phyloP scores from a whole-genome alignment of 2,797 vertebrate genomes.

The Eupleurogrammus muticus region DNA sequence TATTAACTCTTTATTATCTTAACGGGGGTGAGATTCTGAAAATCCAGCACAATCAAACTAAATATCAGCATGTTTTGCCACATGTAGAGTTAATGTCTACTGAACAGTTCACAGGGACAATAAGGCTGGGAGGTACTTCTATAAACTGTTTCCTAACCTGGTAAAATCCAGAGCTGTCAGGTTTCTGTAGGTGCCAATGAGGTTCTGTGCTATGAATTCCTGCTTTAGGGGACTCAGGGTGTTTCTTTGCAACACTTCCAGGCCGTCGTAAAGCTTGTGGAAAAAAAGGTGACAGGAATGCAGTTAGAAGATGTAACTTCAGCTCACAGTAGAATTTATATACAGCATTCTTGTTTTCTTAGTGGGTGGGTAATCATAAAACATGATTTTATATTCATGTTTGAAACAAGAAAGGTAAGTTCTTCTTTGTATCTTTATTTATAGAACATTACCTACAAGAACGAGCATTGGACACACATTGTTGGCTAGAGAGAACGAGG shows the following conservation, averaged over 20 bases:
- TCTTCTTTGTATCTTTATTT: slow-evolving; percentile 67
- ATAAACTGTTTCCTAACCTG: slow-evolving; percentile 64
- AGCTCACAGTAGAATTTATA: no score
- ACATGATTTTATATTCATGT: slow-evolving; percentile 5
- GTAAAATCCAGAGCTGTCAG: slow-evolving; percentile 79
- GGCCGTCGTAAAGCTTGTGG: slow-evolving; percentile 79
- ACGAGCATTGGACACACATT: slow-evolving; percentile 41
- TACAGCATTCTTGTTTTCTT: no score
- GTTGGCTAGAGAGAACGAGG: slow-evolving; percentile 44
- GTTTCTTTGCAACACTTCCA: slow-evolving; percentile 80
- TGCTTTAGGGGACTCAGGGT: slow-evolving; percentile 72
- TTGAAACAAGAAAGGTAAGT: slow-evolving; percentile 34
- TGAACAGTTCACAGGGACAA: not conserved
- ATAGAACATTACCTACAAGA: slow-evolving; percentile 56
- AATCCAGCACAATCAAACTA: not conserved
- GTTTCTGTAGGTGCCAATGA: slow-evolving; percentile 77
- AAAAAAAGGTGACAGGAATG: slow-evolving; percentile 9
- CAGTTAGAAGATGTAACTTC: no score
- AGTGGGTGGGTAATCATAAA: slow-evolving; percentile 20
- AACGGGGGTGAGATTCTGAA: not conserved
- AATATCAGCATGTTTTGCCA: not conserved
- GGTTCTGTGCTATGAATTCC: slow-evolving; percentile 78
- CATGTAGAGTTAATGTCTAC: not conserved
- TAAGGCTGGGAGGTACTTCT: slow-evolving; percentile 6
- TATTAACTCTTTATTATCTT: no score